Evolutionary conservation across 2,113 vertebrate species (phyloP).

Genomic region (Malurus elegans): DNA sequence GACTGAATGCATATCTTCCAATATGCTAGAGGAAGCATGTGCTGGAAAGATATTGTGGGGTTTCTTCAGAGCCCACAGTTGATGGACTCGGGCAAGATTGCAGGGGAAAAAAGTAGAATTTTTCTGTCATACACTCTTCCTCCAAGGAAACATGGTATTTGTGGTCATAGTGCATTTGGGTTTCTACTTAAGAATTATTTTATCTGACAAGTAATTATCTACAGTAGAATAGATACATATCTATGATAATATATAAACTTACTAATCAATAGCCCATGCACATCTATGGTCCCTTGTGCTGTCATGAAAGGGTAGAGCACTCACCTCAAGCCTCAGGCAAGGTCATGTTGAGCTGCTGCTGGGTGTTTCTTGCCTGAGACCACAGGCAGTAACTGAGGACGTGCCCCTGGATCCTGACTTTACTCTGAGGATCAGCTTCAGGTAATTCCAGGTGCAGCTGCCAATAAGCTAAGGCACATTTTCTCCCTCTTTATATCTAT

Average conservation of each 20-base stretch:
- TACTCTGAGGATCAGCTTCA: neutral
- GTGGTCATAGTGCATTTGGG: neutral
- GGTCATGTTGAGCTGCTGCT: fast-evolving
- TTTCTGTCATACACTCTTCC: neutral
- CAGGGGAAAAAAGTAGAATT: fast-evolving
- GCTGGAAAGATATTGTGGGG: neutral
- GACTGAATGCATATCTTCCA: neutral
- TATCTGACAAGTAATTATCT: neutral
- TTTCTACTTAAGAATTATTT: neutral
- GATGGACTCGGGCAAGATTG: neutral
- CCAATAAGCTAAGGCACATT: neutral
- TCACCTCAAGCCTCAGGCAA: neutral
- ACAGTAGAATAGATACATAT: neutral
- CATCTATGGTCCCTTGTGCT: fast-evolving
- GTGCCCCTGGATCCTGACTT: neutral
- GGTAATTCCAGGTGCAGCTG: conserved; percentile 9
- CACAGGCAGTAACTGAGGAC: neutral
- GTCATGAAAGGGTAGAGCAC: neutral
- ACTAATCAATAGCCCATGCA: neutral
- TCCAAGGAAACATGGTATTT: neutral
- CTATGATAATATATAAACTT: neutral
- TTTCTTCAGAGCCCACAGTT: neutral
- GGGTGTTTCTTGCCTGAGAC: neutral
- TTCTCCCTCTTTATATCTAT: neutral
- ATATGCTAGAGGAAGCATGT: neutral